Evolutionary conservation across 2,113 vertebrate genomes (phyloP).

Genomic region (Ailuropoda melanoleuca): DNA sequence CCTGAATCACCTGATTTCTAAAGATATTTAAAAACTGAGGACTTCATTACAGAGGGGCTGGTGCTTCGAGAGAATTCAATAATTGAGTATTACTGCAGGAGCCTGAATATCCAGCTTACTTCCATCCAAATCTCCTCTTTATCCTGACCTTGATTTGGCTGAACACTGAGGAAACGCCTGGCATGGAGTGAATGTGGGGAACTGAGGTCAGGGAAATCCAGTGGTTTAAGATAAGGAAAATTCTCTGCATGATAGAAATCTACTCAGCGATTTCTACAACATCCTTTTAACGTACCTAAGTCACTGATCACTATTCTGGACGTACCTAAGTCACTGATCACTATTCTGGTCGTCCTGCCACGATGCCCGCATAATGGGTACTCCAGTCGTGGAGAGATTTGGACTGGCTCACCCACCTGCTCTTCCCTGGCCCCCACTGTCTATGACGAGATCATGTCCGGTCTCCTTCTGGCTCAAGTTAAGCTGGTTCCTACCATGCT

Average conservation of each 20-base stretch:
- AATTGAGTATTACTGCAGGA: constrained; percentile 61
- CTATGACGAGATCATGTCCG: background rate
- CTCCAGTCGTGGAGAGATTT: rapidly evolving
- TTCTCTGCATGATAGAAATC: constrained; percentile 8
- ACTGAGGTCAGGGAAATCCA: constrained; percentile 21
- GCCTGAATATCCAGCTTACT: constrained; percentile 54
- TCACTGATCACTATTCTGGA: background rate
- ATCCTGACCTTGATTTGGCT: constrained; percentile 69
- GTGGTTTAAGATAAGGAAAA: constrained; percentile 41
- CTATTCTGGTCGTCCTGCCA: background rate
- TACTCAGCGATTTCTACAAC: background rate
- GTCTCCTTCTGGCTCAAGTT: background rate
- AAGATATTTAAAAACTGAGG: constrained; percentile 64
- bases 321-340: background rate
- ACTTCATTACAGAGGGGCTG: constrained; percentile 50
- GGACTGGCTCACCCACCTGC: background rate
- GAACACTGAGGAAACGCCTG: constrained; percentile 6
- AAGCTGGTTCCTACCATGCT: background rate
- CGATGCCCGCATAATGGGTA: background rate
- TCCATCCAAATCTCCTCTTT: constrained; percentile 61
- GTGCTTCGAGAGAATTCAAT: constrained; percentile 57
- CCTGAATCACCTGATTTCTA: constrained; percentile 20
- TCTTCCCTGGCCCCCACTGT: rapidly evolving
- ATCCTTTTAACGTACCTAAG: background rate
- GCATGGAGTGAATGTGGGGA: background rate